Evolutionary conservation across 2,888 invertebrate genomes (phyloP).

Genomic region (Hirtodrosophila alboralis): DNA sequence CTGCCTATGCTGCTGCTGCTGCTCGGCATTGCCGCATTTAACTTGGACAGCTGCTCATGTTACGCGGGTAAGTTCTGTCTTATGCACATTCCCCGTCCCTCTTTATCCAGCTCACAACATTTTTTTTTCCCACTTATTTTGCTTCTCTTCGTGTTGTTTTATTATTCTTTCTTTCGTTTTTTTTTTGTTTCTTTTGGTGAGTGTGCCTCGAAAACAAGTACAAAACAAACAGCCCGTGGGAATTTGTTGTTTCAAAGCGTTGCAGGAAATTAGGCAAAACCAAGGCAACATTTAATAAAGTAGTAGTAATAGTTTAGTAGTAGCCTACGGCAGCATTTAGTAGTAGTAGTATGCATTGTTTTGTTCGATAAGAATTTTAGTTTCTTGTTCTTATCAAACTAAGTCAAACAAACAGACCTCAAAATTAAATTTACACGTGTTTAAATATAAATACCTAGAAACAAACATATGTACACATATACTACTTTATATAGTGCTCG

Average conservation of each 20-base stretch:
- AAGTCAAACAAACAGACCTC: too few species aligned
- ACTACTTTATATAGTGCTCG: too few species aligned
- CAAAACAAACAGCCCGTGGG: slow-evolving; percentile 73
- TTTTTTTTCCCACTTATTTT: slow-evolving; percentile 30
- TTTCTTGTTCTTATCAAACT: too few species aligned
- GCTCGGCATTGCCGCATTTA: slow-evolving; percentile 52
- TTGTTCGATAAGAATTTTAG: too few species aligned
- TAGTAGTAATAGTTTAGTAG: slow-evolving; percentile 3
- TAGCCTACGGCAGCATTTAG: not conserved
- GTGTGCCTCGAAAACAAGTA: slow-evolving; percentile 57
- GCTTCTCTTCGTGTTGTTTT: slow-evolving; percentile 25
- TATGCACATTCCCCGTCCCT: slow-evolving; percentile 1
- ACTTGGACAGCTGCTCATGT: slow-evolving; percentile 71
- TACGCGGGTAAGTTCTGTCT: slow-evolving; percentile 71
- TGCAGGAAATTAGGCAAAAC: slow-evolving; percentile 42
- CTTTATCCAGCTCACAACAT: slow-evolving; percentile 11
- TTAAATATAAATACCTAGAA: too few species aligned
- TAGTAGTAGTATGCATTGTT: slow-evolving; percentile 3
- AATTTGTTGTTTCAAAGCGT: slow-evolving; percentile 50
- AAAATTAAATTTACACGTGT: too few species aligned
- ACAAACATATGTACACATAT: too few species aligned
- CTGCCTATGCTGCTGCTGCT: slow-evolving; percentile 43
- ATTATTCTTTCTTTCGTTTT: slow-evolving; percentile 22
- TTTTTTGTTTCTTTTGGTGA: slow-evolving; percentile 3
- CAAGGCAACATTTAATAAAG: slow-evolving; percentile 24